These are phyloP conservation scores for Leptopilina drosophilae DNA, from an alignment of 2,888 invertebrate genomes.

Conservation along the genomic window DNA sequence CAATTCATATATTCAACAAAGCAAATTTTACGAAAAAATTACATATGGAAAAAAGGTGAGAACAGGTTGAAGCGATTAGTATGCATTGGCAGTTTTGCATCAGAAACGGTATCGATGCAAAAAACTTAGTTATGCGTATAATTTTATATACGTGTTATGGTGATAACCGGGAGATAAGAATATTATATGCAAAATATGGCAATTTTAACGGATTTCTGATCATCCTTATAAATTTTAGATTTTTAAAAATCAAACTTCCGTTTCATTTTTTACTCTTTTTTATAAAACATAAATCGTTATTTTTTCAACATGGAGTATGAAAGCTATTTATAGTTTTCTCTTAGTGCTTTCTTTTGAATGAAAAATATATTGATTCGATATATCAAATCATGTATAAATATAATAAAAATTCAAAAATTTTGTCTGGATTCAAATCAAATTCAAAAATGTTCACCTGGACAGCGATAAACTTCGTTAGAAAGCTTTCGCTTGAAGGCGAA, in stretches of 20 bases:
- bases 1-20: background rate
- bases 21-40: slow-evolving; percentile 14
- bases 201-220: slow-evolving; percentile 12
- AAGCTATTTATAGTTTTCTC: no score
- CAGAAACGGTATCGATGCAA: slow-evolving; percentile 13
- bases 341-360: no score
- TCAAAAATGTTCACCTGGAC: no score
- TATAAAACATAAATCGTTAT: no score
- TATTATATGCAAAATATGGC: slow-evolving; percentile 32
- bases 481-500: no score
- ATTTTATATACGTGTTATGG: slow-evolving; percentile 25
- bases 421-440: no score
- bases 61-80: slow-evolving; percentile 26
- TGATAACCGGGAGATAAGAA: slow-evolving; percentile 30
- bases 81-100: slow-evolving; percentile 39
- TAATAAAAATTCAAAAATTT: no score
- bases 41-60: slow-evolving; percentile 29
- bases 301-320: no score
- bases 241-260: slow-evolving; percentile 21
- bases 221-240: background rate
- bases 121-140: slow-evolving; percentile 10
- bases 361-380: no score
- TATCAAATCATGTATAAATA: no score
- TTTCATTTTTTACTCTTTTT: no score
- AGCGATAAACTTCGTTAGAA: no score